These are phyloP conservation scores for Tretioscincus oriximinensis DNA, from an alignment of 2,113 vertebrate genomes.

Conservation along the genomic window DNA sequence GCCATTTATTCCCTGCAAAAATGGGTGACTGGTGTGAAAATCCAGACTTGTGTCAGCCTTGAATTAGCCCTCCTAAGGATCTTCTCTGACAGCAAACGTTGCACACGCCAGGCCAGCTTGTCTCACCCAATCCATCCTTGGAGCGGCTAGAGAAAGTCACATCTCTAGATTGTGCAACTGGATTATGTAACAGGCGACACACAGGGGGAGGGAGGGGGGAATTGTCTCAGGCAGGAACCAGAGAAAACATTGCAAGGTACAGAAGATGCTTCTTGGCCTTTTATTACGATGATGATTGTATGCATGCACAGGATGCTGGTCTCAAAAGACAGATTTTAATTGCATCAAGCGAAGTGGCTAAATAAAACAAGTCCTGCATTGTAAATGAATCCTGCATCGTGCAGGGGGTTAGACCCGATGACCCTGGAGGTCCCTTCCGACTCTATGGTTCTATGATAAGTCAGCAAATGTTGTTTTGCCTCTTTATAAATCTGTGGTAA, in stretches of 20 bases:
- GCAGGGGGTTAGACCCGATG: no score
- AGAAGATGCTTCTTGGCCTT: no score
- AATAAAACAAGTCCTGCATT: no score
- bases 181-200: conserved; percentile 43
- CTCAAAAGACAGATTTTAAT: no score
- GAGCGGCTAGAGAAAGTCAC: conserved; percentile 2
- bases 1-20: neutral
- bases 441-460: no score
- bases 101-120: conserved; percentile 24
- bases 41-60: conserved; percentile 39
- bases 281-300: no score
- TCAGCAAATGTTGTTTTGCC: no score
- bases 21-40: conserved; percentile 38
- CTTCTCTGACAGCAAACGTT: conserved; percentile 25
- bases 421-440: no score
- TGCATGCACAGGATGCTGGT: no score
- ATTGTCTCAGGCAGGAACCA: neutral
- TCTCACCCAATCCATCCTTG: neutral
- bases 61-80: neutral
- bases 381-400: no score
- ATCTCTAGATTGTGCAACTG: conserved; percentile 38
- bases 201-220: neutral
- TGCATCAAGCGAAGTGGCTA: no score
- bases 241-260: neutral
- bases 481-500: no score